Evolutionary conservation across 2,888 invertebrate species (phyloP).

Genomic region (Platycheirus rosarum): DNA sequence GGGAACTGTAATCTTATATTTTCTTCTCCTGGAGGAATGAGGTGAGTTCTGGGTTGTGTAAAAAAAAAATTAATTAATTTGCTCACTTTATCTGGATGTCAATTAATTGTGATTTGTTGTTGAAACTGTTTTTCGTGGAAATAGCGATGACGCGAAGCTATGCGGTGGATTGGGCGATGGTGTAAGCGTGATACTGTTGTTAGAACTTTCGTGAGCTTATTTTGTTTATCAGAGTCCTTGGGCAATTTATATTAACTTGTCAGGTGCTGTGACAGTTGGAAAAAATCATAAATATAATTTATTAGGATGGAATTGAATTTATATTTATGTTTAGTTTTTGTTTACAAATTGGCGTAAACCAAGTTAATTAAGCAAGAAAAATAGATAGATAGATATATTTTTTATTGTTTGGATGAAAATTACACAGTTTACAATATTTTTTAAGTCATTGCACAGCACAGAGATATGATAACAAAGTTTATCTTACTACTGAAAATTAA

Average conservation of each 20-base stretch:
- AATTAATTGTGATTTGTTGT: slow-evolving; percentile 52
- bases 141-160: neutral
- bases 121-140: slow-evolving; percentile 3
- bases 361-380: too few relatives aligned
- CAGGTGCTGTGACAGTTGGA: slow-evolving; percentile 37
- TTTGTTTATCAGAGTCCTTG: neutral
- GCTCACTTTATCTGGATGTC: slow-evolving; percentile 59
- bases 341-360: too few relatives aligned
- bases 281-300: slow-evolving; percentile 41
- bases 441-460: too few relatives aligned
- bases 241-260: slow-evolving; percentile 52
- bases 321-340: too few relatives aligned
- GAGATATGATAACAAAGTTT: too few relatives aligned
- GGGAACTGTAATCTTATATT: slow-evolving; percentile 33
- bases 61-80: slow-evolving; percentile 58
- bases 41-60: neutral
- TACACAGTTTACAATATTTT: too few relatives aligned
- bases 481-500: too few relatives aligned
- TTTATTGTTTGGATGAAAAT: too few relatives aligned
- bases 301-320: too few relatives aligned
- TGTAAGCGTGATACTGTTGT: slow-evolving; percentile 38
- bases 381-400: too few relatives aligned
- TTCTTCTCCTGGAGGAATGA: neutral
- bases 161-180: neutral
- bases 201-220: neutral